Evolutionary conservation across 1,140 invertebrate species (phyloP).

Genomic region (Plectrocnemia conspersa): DNA sequence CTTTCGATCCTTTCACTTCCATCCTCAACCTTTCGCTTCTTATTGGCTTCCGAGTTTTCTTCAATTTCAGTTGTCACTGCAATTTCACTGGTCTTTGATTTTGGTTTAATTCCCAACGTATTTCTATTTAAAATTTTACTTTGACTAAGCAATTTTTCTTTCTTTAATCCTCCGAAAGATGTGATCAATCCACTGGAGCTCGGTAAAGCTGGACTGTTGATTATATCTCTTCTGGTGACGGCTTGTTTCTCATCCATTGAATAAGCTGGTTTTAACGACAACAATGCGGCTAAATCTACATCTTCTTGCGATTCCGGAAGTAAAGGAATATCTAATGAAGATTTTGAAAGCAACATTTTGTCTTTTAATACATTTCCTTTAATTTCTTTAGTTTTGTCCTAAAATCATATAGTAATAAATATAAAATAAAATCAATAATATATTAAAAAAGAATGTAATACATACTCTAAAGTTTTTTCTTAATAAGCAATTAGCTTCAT

Average conservation of each 20-base stretch:
- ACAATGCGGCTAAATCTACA: constrained; percentile 67
- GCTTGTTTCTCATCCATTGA: constrained; percentile 52
- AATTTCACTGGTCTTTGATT: constrained; percentile 2
- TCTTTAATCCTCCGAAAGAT: constrained; percentile 53
- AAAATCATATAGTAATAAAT: constrained; percentile 40
- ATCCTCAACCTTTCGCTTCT: background rate
- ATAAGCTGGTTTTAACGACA: constrained; percentile 58
- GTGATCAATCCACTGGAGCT: constrained; percentile 52
- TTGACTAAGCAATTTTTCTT: constrained; percentile 50
- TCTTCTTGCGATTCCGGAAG: constrained; percentile 78
- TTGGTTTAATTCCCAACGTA: constrained; percentile 40
- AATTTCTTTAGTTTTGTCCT: constrained; percentile 72
- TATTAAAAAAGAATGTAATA: constrained; percentile 29
- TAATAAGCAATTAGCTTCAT: constrained; percentile 77
- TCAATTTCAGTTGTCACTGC: background rate
- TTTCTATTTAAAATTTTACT: constrained; percentile 40
- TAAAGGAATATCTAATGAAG: constrained; percentile 71
- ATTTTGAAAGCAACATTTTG: constrained; percentile 68
- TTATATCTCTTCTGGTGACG: constrained; percentile 50
- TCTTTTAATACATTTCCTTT: constrained; percentile 65
- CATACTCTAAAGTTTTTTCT: constrained; percentile 79
- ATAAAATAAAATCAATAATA: constrained; percentile 16
- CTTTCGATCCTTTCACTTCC: background rate
- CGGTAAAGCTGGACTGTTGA: constrained; percentile 55
- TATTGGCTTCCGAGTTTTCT: background rate